phyloP scores from a whole-genome alignment of 2,888 invertebrate genomes.

The Habroteleia sp. region DNA sequence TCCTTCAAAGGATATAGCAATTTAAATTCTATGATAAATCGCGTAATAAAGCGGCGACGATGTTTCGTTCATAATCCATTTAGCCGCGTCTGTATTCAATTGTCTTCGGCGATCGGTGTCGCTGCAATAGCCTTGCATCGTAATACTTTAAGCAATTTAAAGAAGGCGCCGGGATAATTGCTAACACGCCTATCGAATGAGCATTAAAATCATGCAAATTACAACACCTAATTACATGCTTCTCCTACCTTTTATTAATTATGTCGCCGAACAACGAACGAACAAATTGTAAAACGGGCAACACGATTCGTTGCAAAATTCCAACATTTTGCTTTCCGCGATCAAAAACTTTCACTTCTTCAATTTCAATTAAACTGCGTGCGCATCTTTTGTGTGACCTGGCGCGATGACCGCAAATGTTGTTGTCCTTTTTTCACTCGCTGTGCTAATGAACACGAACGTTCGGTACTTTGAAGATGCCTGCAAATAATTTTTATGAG shows the following conservation, averaged over 20 bases:
- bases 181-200: constrained; percentile 41
- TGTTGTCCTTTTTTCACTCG: constrained; percentile 6
- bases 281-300: constrained; percentile 1
- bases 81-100: constrained; percentile 16
- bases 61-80: constrained; percentile 39
- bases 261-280: neutral
- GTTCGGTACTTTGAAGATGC: constrained; percentile 18
- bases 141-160: constrained; percentile 22
- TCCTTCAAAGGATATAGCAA: constrained; percentile 4
- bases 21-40: constrained; percentile 31
- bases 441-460: constrained; percentile 38
- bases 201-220: constrained; percentile 28
- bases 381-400: constrained; percentile 4
- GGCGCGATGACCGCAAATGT: neutral
- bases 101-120: constrained; percentile 42
- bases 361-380: constrained; percentile 29
- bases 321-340: neutral
- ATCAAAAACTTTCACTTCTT: constrained; percentile 37
- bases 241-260: constrained; percentile 26
- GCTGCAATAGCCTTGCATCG: constrained; percentile 4
- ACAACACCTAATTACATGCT: constrained; percentile 33
- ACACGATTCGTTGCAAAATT: constrained; percentile 1
- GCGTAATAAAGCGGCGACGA: constrained; percentile 23
- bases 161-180: constrained; percentile 36
- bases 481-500: constrained; percentile 43